These are phyloP conservation scores for Brachyalestes nurse DNA, from an alignment of 2,797 vertebrate genomes.

Conservation along the genomic window DNA sequence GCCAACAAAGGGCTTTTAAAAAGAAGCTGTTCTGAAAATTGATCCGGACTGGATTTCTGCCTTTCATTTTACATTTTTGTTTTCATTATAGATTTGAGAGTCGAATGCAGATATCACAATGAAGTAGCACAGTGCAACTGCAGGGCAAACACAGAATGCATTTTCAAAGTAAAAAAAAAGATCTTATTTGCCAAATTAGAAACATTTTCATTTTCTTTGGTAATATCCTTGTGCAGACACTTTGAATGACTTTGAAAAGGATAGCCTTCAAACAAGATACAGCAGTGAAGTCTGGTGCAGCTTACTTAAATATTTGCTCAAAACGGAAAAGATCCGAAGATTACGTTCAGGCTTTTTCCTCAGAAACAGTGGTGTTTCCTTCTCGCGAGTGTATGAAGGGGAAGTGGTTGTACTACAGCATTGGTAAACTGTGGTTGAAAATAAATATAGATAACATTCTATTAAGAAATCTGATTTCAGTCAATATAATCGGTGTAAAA, in stretches of 20 bases:
- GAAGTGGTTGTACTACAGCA: no score
- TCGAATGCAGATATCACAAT: neutral
- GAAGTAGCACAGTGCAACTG: neutral
- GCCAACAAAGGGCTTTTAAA: conserved; percentile 28
- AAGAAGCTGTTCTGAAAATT: conserved; percentile 24
- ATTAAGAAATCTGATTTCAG: no score
- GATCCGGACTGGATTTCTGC: neutral
- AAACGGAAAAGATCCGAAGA: no score
- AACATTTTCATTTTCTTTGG: neutral
- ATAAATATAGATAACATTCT: no score
- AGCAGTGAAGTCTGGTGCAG: neutral
- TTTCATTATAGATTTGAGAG: conserved; percentile 16
- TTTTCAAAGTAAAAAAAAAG: neutral
- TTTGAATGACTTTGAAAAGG: conserved; percentile 25
- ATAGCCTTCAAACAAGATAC: neutral
- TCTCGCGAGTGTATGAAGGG: no score
- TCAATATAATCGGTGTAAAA: no score
- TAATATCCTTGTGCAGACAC: conserved; percentile 1
- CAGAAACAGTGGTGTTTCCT: no score
- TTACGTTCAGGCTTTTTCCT: no score
- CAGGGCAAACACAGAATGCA: neutral
- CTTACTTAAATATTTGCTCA: no score
- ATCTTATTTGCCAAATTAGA: conserved; percentile 16
- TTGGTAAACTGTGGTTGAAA: no score
- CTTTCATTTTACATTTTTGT: neutral